phyloP scores from a whole-genome alignment of 2,113 vertebrate species.

The Mixornis gularis region DNA sequence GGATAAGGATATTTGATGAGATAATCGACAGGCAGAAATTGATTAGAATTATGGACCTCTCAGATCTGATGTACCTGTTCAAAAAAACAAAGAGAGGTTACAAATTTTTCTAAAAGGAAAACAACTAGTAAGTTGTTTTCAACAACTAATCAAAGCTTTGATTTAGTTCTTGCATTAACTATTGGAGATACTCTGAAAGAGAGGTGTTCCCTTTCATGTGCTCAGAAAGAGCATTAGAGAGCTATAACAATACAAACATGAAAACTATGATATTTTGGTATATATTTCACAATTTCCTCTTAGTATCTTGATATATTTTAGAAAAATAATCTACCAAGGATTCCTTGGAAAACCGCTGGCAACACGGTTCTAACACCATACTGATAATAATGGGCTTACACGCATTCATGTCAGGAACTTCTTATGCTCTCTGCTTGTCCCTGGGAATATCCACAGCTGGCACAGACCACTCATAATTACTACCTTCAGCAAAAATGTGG shows the following conservation, averaged over 20 bases:
- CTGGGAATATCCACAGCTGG: constrained; percentile 20
- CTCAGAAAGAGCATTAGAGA: background rate
- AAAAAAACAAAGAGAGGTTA: constrained; percentile 31
- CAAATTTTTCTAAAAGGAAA: constrained; percentile 7
- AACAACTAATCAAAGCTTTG: background rate
- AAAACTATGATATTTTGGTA: background rate
- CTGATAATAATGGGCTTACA: background rate
- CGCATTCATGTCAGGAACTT: background rate
- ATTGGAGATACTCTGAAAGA: background rate
- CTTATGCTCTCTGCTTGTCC: background rate
- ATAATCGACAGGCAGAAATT: constrained; percentile 99
- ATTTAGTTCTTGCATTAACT: background rate
- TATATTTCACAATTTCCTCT: background rate
- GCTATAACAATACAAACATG: background rate
- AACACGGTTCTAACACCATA: background rate
- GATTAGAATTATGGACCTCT: constrained; percentile 96
- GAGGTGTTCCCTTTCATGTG: background rate
- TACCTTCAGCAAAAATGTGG: constrained; percentile 25
- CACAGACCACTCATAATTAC: background rate
- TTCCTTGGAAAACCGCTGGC: background rate
- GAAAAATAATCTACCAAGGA: background rate
- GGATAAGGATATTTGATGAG: constrained; percentile 96
- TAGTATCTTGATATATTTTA: background rate
- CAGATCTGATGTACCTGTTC: constrained; percentile 93
- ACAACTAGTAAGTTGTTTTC: background rate